Evolutionary conservation across 2,797 vertebrate genomes (phyloP).

Genomic region (Paedocypris micromegethes): DNA sequence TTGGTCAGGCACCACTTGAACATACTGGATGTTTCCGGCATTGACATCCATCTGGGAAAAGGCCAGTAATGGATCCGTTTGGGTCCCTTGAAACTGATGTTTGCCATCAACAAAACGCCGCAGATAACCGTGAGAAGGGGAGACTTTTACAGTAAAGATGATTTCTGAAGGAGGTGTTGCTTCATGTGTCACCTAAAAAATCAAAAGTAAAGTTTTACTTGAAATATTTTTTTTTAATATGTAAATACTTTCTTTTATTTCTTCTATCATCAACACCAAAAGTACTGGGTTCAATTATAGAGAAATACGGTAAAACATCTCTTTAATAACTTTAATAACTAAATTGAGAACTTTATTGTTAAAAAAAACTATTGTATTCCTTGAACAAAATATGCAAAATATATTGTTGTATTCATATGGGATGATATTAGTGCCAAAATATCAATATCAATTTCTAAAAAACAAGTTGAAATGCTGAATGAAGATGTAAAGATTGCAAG

Average conservation of each 20-base stretch:
- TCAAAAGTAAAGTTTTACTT: conserved; percentile 40
- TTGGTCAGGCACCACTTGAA: conserved; percentile 68
- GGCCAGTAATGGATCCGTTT: conserved; percentile 62
- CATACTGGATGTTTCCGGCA: conserved; percentile 76
- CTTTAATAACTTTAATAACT: no score
- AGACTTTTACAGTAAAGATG: conserved; percentile 68
- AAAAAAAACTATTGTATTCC: no score
- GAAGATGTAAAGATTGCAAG: no score
- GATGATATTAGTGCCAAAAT: no score
- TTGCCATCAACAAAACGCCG: conserved; percentile 63
- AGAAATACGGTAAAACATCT: no score
- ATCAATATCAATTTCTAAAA: no score
- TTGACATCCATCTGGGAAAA: conserved; percentile 82
- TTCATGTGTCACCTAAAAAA: conserved; percentile 77
- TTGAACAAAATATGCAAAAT: no score
- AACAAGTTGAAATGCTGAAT: no score
- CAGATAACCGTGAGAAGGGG: conserved; percentile 75
- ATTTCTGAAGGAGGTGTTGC: conserved; percentile 79
- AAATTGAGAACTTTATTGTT: no score
- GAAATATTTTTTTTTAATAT: neutral
- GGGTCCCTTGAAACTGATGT: conserved; percentile 60
- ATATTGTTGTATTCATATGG: no score
- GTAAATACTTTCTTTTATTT: neutral
- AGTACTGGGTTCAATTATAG: no score
- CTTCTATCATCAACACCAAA: no score